Evolutionary conservation across 2,888 invertebrate species (phyloP), one percentile per base, ranked within the genome.

Genomic region (Vanessa cardui): DNA sequence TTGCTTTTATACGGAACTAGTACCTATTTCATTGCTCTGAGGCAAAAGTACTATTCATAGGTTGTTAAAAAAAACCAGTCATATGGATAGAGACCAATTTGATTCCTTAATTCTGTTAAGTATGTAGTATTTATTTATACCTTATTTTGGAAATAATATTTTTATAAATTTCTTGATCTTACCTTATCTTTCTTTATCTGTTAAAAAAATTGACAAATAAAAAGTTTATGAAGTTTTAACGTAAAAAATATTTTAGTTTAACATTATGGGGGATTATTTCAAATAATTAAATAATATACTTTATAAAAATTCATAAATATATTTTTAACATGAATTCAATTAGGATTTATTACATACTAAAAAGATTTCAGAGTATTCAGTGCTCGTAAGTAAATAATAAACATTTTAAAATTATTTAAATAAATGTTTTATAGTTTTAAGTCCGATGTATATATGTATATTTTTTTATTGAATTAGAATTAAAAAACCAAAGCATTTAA

Each of bases 401-500:
- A 26, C 26, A 1, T 26, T 26, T 26, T 54, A 39, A 21, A 39
- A 12, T 39, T 39, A 39, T n/a, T n/a, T n/a, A n/a, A n/a, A n/a
- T 39, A 39, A 39, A 12, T 12, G 45, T 52, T 54, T 26, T 9
- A 45, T 45, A 21, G 9, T 31, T 21, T 15, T 31, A 56, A 21
- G 6, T 47, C 9, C 21, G 1, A 21, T 6, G 18, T 52, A 31
- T 18, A 15, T 20, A n/a, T n/a, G n/a, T n/a, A n/a, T 39, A 12
- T 12, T 12, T 12, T 39, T 8, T 39, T 39, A 12, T 4, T 39
- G 4, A 39, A 39, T 39, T 39, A 39, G 39, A 39, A 39, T 12
- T 9, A 31, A 18, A 59, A 66, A 66, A 47, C 87, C 85, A 3
- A 75, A 69, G 1, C 90, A 91, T 70, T 72, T 91, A 50, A 88